Percentiles rank a stretch among this genome's conserved stretches.
Evolutionary conservation across 2,888 invertebrate genomes (phyloP).

Genomic region (Leistus spinibarbis): DNA sequence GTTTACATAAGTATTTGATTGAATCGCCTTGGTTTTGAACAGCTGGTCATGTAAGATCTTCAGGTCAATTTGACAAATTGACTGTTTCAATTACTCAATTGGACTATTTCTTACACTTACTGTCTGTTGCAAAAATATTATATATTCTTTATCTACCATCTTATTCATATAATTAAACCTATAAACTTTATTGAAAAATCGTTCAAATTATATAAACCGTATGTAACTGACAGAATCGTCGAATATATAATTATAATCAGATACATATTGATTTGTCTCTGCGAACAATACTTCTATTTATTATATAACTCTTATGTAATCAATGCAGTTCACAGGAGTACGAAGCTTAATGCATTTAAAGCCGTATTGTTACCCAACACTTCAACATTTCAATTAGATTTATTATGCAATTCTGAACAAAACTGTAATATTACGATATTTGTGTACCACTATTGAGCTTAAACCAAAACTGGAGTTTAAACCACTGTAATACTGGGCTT

Average conservation of each 20-base stretch:
- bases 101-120: neutral
- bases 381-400: no score
- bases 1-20: neutral
- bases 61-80: conserved; percentile 26
- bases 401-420: no score
- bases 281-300: neutral
- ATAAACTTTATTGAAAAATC: neutral
- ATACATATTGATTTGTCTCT: neutral
- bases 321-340: neutral
- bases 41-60: conserved; percentile 1
- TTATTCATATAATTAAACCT: neutral
- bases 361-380: no score
- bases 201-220: neutral
- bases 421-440: no score
- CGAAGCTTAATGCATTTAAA: no score
- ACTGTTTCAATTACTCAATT: conserved; percentile 13
- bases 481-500: no score
- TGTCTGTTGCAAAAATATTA: conserved; percentile 16
- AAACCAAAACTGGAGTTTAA: no score
- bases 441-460: no score
- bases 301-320: neutral
- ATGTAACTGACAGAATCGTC: neutral
- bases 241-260: neutral
- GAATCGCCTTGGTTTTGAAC: neutral
- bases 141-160: neutral